These are phyloP conservation scores for Stenichneumon culpator DNA, from an alignment of 2,888 invertebrate species.

Conservation along the genomic window DNA sequence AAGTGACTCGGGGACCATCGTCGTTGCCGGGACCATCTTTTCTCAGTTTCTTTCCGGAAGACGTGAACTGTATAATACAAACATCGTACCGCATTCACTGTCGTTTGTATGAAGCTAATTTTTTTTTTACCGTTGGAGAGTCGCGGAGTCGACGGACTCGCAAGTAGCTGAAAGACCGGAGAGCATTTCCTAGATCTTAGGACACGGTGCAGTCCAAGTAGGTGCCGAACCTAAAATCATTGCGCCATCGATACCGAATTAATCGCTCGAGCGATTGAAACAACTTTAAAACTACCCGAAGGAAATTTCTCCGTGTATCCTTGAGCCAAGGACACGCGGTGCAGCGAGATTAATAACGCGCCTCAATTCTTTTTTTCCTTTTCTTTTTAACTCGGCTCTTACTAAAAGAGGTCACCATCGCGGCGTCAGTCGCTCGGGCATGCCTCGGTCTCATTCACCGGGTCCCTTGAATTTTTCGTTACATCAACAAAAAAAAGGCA, in stretches of 20 bases:
- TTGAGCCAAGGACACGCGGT: slow-evolving; percentile 38
- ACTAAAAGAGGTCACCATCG: slow-evolving; percentile 26
- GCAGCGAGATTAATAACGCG: slow-evolving; percentile 7
- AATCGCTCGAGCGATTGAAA: not conserved
- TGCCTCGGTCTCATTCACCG: slow-evolving; percentile 38
- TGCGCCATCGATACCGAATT: not conserved
- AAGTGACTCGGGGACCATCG: slow-evolving; percentile 22
- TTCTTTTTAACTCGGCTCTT: not conserved
- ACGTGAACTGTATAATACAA: slow-evolving; percentile 34
- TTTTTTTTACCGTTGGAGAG: slow-evolving; percentile 24
- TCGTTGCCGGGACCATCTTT: slow-evolving; percentile 7
- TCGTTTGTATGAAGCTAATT: slow-evolving; percentile 17
- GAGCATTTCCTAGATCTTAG: not conserved
- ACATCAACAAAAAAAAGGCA: not conserved
- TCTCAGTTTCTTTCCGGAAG: slow-evolving; percentile 17
- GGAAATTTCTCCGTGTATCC: not conserved
- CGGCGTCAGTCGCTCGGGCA: not conserved
- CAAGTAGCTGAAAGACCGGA: slow-evolving; percentile 13
- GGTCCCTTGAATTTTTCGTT: slow-evolving; percentile 19
- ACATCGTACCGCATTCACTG: slow-evolving; percentile 8
- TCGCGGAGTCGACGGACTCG: slow-evolving; percentile 25
- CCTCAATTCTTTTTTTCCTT: not conserved
- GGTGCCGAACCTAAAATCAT: not conserved
- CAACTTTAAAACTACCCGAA: not conserved
- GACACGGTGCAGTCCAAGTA: not conserved